Base-by-base conservation (phyloP, 2,888 invertebrate genomes). In the Spodoptera picta region DNA sequence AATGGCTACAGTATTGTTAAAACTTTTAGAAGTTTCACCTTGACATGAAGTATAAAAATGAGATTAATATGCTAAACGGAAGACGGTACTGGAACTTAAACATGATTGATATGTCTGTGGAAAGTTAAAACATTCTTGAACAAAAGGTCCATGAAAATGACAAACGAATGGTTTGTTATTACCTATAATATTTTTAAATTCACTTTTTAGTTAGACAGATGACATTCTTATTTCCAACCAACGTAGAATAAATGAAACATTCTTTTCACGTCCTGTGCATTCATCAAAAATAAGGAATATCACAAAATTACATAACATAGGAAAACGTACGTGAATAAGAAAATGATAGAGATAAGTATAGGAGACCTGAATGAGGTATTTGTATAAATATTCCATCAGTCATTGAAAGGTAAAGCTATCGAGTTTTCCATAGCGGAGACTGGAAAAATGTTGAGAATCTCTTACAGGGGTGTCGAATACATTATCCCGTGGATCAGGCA, bases 1-100 rank as follows among this genome's bases (percentile, higher is more conserved):
- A 81, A 82, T 84, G 80, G 73, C 79, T 69, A 68, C 75, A 81
- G 75, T 74, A 82, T 84, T 81, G 77, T 83, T 79, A 71, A 77
- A 79, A 79, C 69, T 81, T 76, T 79, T 65, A 66, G 64, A 65
- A 54, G 58, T 66, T 74, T 71, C 71, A 79, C 75, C 69, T 77
- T 70, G 50, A 56, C 65, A 69, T 60, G 43, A 59, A 66, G 60
- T 71, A 77, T 80, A 69, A 76, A 76, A 66, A 72, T 78, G 55
- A 55, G 77, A 78, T 80, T 74, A 75, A 80, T 78, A 80, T 80
- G 75, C 54, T 67, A 69, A 77, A 74, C 66, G 72, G 50, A 69
- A 66, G 45, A 53, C 60, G 49, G 61, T 62, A 51, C 60, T 77
- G 46, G 46, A 55, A 51, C 46, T 56, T 71, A 69, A 67, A 69